Conservation (phyloP, 2,888 invertebrate genomes). For the Leucozona laternaria region DNA sequence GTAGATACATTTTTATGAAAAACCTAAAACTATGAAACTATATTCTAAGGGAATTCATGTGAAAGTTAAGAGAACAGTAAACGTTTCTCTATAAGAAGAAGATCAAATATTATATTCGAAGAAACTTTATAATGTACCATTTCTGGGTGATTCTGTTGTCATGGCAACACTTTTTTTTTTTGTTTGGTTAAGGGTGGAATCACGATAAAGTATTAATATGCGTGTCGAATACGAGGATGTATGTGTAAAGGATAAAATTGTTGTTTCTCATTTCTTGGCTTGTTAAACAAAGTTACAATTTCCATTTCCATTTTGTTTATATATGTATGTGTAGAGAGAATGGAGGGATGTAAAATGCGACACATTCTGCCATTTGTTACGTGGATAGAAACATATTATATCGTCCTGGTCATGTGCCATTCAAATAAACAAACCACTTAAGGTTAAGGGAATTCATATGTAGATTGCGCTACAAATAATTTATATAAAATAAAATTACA, state of each 20-base stretch:
- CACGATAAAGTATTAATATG: slow-evolving; percentile 54
- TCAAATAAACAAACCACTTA: slow-evolving; percentile 41
- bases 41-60: too few relatives aligned
- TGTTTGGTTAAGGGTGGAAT: slow-evolving; percentile 6
- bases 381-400: slow-evolving; percentile 5
- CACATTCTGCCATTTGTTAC: slow-evolving; percentile 44
- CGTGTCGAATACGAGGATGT: slow-evolving; percentile 21
- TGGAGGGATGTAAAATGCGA: slow-evolving; percentile 8
- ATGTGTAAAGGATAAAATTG: neutral
- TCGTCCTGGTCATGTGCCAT: slow-evolving; percentile 23
- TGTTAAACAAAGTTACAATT: slow-evolving; percentile 49
- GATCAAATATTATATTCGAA: too few relatives aligned
- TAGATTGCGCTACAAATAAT: neutral
- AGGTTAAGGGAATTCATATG: slow-evolving; percentile 21
- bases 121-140: too few relatives aligned
- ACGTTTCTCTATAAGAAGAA: too few relatives aligned
- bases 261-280: slow-evolving; percentile 18
- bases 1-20: too few relatives aligned
- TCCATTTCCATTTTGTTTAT: slow-evolving; percentile 17
- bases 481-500: neutral
- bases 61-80: too few relatives aligned
- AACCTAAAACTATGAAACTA: too few relatives aligned
- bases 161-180: neutral
- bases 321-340: neutral
- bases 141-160: too few relatives aligned